Percentiles rank a stretch among this genome's conserved stretches.
These are phyloP conservation scores for Muricea muricata DNA, from an alignment of 92 coral and sea anemone species.

Conservation along the genomic window DNA sequence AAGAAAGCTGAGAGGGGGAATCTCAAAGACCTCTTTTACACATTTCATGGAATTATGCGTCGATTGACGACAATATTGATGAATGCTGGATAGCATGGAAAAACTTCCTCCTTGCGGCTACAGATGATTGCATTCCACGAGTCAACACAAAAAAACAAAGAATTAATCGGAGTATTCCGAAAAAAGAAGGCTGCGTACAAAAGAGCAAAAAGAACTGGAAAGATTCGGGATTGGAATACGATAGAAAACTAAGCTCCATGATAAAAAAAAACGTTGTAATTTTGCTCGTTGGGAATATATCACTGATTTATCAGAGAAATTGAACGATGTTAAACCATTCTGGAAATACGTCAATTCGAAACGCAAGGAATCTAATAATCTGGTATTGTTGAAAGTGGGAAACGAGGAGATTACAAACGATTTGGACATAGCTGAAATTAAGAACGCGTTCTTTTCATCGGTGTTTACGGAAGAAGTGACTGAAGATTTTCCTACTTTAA, in stretches of 20 bases:
- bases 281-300: no score
- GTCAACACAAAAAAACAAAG: constrained; percentile 41
- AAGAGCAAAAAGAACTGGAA: constrained; percentile 43
- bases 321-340: constrained; percentile 56
- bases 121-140: constrained; percentile 59
- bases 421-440: background rate
- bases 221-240: background rate
- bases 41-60: constrained; percentile 46
- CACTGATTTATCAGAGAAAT: constrained; percentile 45
- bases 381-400: background rate
- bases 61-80: constrained; percentile 41
- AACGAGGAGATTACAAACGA: background rate
- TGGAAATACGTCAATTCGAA: constrained; percentile 57
- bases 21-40: constrained; percentile 25
- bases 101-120: constrained; percentile 53
- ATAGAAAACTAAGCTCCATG: constrained; percentile 23
- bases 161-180: constrained; percentile 44
- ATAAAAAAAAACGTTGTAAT: constrained; percentile 45
- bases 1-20: constrained; percentile 56
- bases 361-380: constrained; percentile 38
- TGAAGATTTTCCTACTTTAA: no score
- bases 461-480: no score
- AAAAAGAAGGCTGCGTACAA: constrained; percentile 52
- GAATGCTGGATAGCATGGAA: constrained; percentile 56
- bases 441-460: background rate